Percentiles rank a stretch among this genome's conserved stretches.
Evolutionary conservation across 2,113 vertebrate species (phyloP).

Genomic region (Albula glossodonta): DNA sequence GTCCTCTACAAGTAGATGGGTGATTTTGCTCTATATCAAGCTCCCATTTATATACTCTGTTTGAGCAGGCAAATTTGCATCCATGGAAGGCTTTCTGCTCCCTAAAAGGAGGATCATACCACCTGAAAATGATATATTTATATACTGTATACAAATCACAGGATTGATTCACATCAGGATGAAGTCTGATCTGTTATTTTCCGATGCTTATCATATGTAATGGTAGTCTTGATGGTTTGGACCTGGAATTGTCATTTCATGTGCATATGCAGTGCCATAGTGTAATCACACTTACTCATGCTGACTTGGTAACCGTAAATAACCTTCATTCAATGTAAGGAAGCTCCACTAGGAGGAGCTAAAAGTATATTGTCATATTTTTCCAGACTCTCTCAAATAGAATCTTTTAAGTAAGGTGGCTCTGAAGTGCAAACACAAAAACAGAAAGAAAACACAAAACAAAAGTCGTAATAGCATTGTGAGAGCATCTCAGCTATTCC

Average conservation of each 20-base stretch:
- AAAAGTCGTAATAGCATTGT: too few relatives aligned
- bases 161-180: neutral
- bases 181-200: neutral
- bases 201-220: too few relatives aligned
- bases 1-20: neutral
- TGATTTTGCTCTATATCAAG: neutral
- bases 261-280: too few relatives aligned
- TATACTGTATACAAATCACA: neutral
- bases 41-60: neutral
- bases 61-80: neutral
- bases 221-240: too few relatives aligned
- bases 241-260: too few relatives aligned
- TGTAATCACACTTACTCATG: too few relatives aligned
- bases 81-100: neutral
- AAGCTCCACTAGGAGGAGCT: conserved; percentile 1
- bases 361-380: neutral
- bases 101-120: neutral
- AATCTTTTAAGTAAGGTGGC: neutral
- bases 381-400: neutral
- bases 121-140: neutral
- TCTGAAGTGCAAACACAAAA: too few relatives aligned
- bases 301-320: too few relatives aligned
- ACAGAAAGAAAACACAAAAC: too few relatives aligned
- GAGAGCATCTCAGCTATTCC: too few relatives aligned
- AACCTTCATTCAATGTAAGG: neutral